Evolutionary conservation across 2,113 vertebrate genomes (phyloP).

Genomic region (Sitta europaea): DNA sequence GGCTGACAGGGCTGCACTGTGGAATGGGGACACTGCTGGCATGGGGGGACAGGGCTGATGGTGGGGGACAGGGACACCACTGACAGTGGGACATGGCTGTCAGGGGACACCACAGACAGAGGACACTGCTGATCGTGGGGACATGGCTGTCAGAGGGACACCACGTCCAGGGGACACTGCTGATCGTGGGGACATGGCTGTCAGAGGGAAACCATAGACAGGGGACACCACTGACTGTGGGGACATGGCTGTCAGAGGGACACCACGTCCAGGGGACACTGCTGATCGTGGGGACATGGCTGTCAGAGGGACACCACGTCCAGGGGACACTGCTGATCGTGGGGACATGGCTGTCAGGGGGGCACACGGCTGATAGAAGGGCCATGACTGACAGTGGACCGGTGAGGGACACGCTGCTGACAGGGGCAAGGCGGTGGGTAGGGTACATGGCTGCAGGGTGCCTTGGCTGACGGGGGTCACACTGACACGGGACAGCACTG

Average conservation of each 20-base stretch:
- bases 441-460: not conserved
- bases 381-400: rapidly evolving
- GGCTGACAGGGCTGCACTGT: not conserved
- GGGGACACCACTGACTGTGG: too few relatives aligned
- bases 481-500: not conserved
- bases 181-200: too few relatives aligned
- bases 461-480: not conserved
- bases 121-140: too few relatives aligned
- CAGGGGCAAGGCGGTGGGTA: not conserved
- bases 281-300: too few relatives aligned
- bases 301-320: too few relatives aligned
- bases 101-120: not conserved
- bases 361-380: not conserved
- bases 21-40: not conserved
- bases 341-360: not conserved
- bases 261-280: too few relatives aligned
- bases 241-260: too few relatives aligned
- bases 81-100: not conserved
- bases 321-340: not conserved
- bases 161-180: too few relatives aligned
- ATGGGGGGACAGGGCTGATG: not conserved
- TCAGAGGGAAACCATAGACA: too few relatives aligned
- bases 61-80: too few relatives aligned
- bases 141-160: not conserved
- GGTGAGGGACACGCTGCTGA: not conserved